phyloP scores from a whole-genome alignment of 1,140 invertebrate genomes.

The Holotrichia oblita region DNA sequence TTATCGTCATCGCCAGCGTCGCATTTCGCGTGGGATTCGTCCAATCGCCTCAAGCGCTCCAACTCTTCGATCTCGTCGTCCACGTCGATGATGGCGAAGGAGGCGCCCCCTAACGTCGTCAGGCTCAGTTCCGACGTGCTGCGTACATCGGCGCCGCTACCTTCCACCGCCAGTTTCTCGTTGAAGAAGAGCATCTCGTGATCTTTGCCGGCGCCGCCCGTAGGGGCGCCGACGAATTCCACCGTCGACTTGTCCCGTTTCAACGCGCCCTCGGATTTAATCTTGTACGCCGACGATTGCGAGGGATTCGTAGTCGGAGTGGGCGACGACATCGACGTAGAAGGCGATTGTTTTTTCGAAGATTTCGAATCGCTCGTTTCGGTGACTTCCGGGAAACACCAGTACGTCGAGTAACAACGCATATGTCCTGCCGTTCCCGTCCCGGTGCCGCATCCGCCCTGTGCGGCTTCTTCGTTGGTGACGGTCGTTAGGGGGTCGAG shows the following conservation, averaged over 20 bases:
- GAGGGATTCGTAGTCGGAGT: neutral
- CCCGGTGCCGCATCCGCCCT: too few relatives aligned
- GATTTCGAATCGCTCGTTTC: neutral
- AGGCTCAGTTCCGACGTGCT: too few relatives aligned
- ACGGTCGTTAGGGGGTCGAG: neutral
- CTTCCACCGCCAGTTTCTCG: neutral
- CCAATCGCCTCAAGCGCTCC: neutral
- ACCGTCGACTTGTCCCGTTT: neutral
- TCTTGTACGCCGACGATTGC: neutral
- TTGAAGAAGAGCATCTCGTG: constrained; percentile 1
- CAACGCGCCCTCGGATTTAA: neutral
- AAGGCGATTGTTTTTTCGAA: neutral
- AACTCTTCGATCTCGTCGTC: neutral
- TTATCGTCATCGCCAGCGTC: neutral
- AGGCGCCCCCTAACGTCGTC: too few relatives aligned
- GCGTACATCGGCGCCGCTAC: neutral
- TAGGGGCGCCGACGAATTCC: neutral
- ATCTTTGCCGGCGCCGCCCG: neutral
- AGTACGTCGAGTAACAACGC: constrained; percentile 26
- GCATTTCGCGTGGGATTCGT: neutral
- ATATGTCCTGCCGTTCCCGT: neutral
- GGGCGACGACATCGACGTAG: neutral
- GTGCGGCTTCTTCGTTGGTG: neutral
- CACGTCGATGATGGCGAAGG: neutral
- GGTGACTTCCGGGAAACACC: constrained; percentile 22